Evolutionary conservation across 2,888 invertebrate species (phyloP), one percentile per base, ranked within the genome.

Genomic region (Drosophila subquinaria): DNA sequence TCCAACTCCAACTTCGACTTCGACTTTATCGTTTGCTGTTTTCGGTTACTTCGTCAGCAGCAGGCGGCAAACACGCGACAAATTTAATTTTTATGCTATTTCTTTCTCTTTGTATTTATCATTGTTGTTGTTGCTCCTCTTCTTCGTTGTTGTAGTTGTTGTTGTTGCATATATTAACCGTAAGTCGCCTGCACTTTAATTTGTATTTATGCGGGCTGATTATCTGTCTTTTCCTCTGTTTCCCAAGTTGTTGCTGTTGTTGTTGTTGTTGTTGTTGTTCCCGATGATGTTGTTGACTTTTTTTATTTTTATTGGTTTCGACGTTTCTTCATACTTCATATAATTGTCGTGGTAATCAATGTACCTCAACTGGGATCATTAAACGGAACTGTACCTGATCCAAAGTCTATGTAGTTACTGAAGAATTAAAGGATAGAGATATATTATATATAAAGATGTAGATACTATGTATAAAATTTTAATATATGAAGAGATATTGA

Each of bases 41-140:
- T 73, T 77, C 52, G 77, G 73, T 77, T 77, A 73, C 47, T 64
- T 65, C 48, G 57, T 67, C 61, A 74, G 75, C 89, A 87, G 80
- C 87, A 88, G 88, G 82, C 87, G 84, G 77, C 87, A 79, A 88
- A 88, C 87, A 87, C 87, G 87, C 89, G 87, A 87, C 87, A 87
- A 87, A 87, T 84, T 88, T 88, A 83, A 78, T 83, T 83, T 75
- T 67, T 62, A 82, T 87, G 76, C 78, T 80, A 74, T 79, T 79
- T 88, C 75, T 73, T 73, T 88, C 70, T 79, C 77, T 66, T 71
- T 78, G 33, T 77, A 43, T 75, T 74, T 62, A 45, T 56, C 68
- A 67, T 65, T 68, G 57, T 63, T 63, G 53, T 40, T 63, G 53
- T 40, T 55, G 42, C 3, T 71, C 9, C n/a, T 65, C 40, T 33